These are phyloP conservation scores for Varroa destructor DNA, from an alignment of 1,140 invertebrate genomes.

Conservation along the genomic window DNA sequence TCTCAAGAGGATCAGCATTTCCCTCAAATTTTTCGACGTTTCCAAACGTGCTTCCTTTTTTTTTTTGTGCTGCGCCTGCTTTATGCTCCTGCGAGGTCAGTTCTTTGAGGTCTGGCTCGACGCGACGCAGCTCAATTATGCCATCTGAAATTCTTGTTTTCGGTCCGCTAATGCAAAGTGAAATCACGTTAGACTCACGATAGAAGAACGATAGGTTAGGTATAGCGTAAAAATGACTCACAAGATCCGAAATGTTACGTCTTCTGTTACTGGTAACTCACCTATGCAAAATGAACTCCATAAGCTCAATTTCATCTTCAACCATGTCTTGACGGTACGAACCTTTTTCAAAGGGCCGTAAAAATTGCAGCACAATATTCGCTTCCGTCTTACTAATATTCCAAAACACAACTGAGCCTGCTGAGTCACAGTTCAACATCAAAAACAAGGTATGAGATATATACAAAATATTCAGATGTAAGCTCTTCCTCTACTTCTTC, in stretches of 20 bases:
- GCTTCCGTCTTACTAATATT: slow-evolving; percentile 69
- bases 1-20: slow-evolving; percentile 45
- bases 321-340: slow-evolving; percentile 55
- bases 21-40: neutral
- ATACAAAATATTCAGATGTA: neutral
- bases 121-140: neutral
- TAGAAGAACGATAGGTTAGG: slow-evolving; percentile 6
- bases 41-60: too few species aligned
- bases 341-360: slow-evolving; percentile 44
- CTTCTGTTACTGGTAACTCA: slow-evolving; percentile 38
- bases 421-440: slow-evolving; percentile 46
- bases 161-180: neutral
- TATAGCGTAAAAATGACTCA: neutral
- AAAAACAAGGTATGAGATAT: slow-evolving; percentile 32
- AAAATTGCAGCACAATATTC: slow-evolving; percentile 52
- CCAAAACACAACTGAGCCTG: slow-evolving; percentile 76
- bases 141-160: slow-evolving; percentile 22
- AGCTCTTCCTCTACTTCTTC: neutral
- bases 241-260: too few species aligned
- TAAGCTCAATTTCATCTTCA: slow-evolving; percentile 61
- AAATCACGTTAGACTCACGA: slow-evolving; percentile 38
- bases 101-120: slow-evolving; percentile 25
- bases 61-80: too few species aligned
- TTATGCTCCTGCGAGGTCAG: too few species aligned
- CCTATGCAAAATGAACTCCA: slow-evolving; percentile 60